Percentiles rank a stretch among this genome's conserved stretches.
Evolutionary conservation across 2,113 vertebrate genomes (phyloP).

Genomic region (Columbina picui): DNA sequence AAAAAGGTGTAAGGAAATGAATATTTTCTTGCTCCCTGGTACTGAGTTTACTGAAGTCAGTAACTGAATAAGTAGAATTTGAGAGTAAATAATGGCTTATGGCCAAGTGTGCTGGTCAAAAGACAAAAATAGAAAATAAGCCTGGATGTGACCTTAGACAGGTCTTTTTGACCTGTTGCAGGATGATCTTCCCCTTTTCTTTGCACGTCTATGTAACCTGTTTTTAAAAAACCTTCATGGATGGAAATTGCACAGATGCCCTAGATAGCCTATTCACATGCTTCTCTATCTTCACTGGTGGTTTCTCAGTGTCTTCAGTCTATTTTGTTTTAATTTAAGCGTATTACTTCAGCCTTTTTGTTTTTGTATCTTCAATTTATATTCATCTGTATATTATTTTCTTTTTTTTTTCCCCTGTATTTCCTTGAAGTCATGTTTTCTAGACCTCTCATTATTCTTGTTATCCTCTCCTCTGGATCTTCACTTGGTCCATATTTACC

Average conservation of each 20-base stretch:
- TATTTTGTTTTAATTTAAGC: neutral
- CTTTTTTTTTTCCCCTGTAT: fast-evolving
- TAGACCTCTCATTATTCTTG: neutral
- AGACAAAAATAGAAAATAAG: neutral
- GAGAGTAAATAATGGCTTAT: neutral
- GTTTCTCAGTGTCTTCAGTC: neutral
- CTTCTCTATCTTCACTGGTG: neutral
- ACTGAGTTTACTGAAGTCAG: neutral
- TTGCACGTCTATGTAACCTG: neutral
- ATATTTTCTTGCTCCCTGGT: neutral
- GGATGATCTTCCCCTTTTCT: neutral
- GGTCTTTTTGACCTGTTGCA: neutral
- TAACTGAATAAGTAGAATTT: neutral
- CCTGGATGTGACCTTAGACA: neutral
- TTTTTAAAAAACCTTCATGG: neutral
- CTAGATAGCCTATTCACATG: neutral
- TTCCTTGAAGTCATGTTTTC: neutral
- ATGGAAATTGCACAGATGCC: neutral
- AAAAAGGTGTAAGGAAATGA: neutral
- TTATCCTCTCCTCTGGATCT: neutral
- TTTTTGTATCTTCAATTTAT: neutral
- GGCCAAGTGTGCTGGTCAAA: neutral
- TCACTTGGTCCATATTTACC: neutral
- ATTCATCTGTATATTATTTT: neutral
- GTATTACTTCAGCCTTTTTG: neutral